phyloP scores from a whole-genome alignment of 2,113 vertebrate genomes.

The Bubo bubo region DNA sequence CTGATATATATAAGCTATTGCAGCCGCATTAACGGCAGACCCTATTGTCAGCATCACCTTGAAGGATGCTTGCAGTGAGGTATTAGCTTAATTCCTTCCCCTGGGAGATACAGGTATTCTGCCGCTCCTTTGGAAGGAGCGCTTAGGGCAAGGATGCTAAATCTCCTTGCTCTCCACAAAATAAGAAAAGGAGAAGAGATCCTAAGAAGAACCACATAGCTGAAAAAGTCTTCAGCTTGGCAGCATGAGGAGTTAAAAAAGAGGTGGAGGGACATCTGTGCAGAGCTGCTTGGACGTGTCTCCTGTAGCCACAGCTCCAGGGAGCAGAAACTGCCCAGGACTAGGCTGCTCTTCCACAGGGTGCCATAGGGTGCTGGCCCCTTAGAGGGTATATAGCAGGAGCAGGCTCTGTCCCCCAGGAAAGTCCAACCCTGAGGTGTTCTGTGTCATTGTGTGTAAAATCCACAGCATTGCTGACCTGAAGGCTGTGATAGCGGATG shows the following conservation, averaged over 20 bases:
- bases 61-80: neutral
- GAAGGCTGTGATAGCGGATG: neutral
- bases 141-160: slow-evolving; percentile 4
- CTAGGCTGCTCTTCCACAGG: neutral
- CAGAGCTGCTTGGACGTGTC: neutral
- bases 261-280: neutral
- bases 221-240: neutral
- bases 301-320: neutral
- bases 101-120: neutral
- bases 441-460: rapidly evolving
- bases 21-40: neutral
- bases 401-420: neutral
- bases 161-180: neutral
- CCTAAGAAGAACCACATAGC: neutral
- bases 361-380: neutral
- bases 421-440: rapidly evolving
- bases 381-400: neutral
- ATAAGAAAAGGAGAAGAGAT: neutral
- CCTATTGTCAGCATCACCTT: slow-evolving; percentile 29
- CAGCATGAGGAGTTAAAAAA: neutral
- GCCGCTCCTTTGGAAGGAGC: neutral
- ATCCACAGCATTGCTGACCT: neutral
- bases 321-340: neutral
- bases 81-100: neutral
- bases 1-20: neutral